Evolutionary conservation across 1,140 invertebrate genomes (phyloP).

Genomic region (Trichogramma pretiosum): DNA sequence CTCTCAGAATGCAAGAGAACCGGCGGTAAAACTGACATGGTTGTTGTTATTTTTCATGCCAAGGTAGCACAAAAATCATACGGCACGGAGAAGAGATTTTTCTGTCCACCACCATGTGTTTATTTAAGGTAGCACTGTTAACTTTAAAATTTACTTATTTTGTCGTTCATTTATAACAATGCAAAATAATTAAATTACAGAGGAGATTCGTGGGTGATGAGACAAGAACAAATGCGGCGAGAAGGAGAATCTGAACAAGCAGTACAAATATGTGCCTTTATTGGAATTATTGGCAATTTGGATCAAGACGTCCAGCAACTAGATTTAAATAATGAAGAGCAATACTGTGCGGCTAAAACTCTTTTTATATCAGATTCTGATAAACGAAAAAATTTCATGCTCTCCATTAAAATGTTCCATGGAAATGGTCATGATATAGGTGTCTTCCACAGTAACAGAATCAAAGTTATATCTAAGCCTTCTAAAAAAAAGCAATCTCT

Average conservation of each 20-base stretch:
- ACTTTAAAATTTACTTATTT: not conserved
- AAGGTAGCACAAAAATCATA: slow-evolving; percentile 99
- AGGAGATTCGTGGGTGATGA: slow-evolving; percentile 90
- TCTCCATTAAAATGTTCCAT: slow-evolving; percentile 98
- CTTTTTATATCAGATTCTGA: slow-evolving; percentile 98
- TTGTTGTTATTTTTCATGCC: slow-evolving; percentile 93
- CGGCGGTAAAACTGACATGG: slow-evolving; percentile 85
- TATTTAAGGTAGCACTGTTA: slow-evolving; percentile 57
- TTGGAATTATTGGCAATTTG: slow-evolving; percentile 78
- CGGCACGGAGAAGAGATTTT: slow-evolving; percentile 98
- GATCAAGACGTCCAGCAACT: slow-evolving; percentile 98
- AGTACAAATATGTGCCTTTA: slow-evolving; percentile 89
- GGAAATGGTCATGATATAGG: slow-evolving; percentile 97
- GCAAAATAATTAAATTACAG: slow-evolving; percentile 29
- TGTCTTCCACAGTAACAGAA: slow-evolving; percentile 93
- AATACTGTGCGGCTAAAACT: slow-evolving; percentile 98
- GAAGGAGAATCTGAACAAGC: slow-evolving; percentile 82
- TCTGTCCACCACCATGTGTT: slow-evolving; percentile 97
- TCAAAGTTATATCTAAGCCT: slow-evolving; percentile 99
- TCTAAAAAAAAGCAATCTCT: slow-evolving; percentile 99
- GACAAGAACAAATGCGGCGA: slow-evolving; percentile 79
- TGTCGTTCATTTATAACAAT: not conserved
- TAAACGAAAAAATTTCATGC: slow-evolving; percentile 98
- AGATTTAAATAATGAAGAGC: slow-evolving; percentile 87
- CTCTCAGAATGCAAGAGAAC: slow-evolving; percentile 38